Base-by-base conservation (phyloP, 1,140 invertebrate genomes). In the Daktulosphaira vitifoliae region DNA sequence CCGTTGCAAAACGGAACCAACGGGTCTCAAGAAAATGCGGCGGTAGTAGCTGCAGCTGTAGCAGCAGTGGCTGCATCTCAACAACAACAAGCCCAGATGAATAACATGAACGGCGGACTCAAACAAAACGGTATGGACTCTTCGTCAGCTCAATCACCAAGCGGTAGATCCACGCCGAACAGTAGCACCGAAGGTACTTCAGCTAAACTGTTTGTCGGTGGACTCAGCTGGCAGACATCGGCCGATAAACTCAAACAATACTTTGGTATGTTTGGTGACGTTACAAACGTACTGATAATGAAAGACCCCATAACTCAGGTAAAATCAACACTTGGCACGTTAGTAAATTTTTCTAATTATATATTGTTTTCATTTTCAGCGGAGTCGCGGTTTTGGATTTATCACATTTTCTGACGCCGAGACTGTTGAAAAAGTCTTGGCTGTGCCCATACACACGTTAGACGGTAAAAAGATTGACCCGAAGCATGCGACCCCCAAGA, bases 381-480 rank as follows among this genome's bases (percentile, higher is more conserved):
- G 90, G 74, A 92, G 89, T 80, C 85, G 91, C 71, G 91, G 90
- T 71, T 93, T 93, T 78, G 90, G 90, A 70, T 94, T 93, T 79
- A 92, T 94, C 73, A 92, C 90, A 73, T 94, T 93, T 78, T 84
- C 88, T 73, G 89, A 92, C 75, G 86, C 89, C 37, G 82, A 84
- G 67, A 89, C 87, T 73, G 90, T 92, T 62, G 88, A 92, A 75
- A 90, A 91, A 76, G 90, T 93, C 53, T 82, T 93, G 52, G 86
- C 87, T 76, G 86, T 88, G 70, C 89, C 90, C 56, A 89, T 92
- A 67, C 91, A 95, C 80, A 91, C 89, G 62, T 80, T 96, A 66
- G 92, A 94, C 75, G 91, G 91, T 65, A 95, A 95, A 79, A 92
- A 93, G 78, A 93, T 93, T 72, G 90, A 93, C 75, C 90, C 90